Evolutionary conservation across 2,797 vertebrate genomes (phyloP), one percentile per base, ranked within the genome.

Genomic region (Paedocypris micromegethes): DNA sequence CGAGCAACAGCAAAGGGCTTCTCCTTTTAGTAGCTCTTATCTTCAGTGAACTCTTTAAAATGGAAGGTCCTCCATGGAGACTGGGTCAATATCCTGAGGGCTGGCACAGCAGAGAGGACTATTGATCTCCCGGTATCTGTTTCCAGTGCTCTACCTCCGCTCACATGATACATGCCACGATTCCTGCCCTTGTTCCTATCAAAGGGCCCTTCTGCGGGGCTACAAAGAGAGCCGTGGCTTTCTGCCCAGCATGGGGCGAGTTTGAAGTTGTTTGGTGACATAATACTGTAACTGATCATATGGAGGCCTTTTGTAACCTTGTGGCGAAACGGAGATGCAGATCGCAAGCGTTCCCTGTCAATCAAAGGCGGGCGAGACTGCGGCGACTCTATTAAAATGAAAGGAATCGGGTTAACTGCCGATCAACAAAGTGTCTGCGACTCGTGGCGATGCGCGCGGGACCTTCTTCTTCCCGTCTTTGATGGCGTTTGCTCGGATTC

Each of bases 321-420:
- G 72, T 85, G 81, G 83, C 79, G 77, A 83, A 79, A 83, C 84
- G 81, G 85, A 79, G 81, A 85, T 86, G 87, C 85, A 90, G 90
- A 91, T 89, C 82, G 86, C 86, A 86, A 89, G 87, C 86, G 88
- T 91, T 89, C 88, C 88, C 81, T 87, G 87, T 91, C 88, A 88
- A 88, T 90, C 90, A 87, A 82, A 84, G 80, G 76, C 81, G 80
- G 88, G 89, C 70, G 67, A 86, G 90, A 92, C 88, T 82, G 53
- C 87, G 85, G 81, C 89, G 86, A 91, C 89, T 90, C 91, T 92
- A 94, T 93, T 91, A 94, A 91, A 92, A 88, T 88, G 89, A 80
- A 64, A 69, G 58, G 39, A 97, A 95, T 93, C 93, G 93, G 94
- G 93, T 97, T 98, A 98, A 98, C 96, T 96, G 94, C 88, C 93